Percentiles rank a stretch among this genome's conserved stretches.
phyloP scores from a whole-genome alignment of 2,888 invertebrate genomes.

The Acronicta leporina region DNA sequence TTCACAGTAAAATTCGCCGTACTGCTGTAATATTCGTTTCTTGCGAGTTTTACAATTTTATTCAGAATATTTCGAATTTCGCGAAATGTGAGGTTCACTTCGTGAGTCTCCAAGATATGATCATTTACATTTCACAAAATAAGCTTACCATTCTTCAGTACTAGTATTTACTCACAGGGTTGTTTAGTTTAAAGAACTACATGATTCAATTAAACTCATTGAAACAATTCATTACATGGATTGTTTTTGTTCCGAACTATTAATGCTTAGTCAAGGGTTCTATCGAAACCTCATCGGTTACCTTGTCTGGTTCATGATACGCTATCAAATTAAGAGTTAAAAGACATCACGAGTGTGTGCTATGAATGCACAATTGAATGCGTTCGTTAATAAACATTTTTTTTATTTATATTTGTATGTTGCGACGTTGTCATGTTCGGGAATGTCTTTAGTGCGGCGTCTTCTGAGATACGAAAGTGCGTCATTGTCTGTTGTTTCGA shows the following conservation, averaged over 20 bases:
- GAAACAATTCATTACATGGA: slow-evolving; percentile 25
- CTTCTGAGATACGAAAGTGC: slow-evolving; percentile 72
- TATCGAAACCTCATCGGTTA: slow-evolving; percentile 61
- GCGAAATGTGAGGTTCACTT: slow-evolving; percentile 66
- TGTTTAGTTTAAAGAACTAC: slow-evolving; percentile 12
- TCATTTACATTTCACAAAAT: slow-evolving; percentile 66
- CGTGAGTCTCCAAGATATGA: slow-evolving; percentile 72
- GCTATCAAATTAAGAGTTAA: slow-evolving; percentile 74
- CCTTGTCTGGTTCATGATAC: slow-evolving; percentile 65
- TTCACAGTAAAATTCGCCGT: no score
- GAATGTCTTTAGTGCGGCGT: slow-evolving; percentile 71
- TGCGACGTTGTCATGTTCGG: slow-evolving; percentile 66
- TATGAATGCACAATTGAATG: slow-evolving; percentile 79
- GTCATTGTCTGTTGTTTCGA: slow-evolving; percentile 77
- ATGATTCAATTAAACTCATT: slow-evolving; percentile 34
- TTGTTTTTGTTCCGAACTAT: slow-evolving; percentile 36
- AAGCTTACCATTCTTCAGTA: slow-evolving; percentile 61
- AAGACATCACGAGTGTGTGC: slow-evolving; percentile 76
- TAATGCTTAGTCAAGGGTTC: slow-evolving; percentile 55
- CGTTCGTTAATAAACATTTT: slow-evolving; percentile 79
- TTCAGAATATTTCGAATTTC: slow-evolving; percentile 57
- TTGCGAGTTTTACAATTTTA: slow-evolving; percentile 51
- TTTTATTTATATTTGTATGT: slow-evolving; percentile 66
- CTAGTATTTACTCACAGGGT: slow-evolving; percentile 38
- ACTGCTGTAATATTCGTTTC: slow-evolving; percentile 45